Evolutionary conservation across 2,888 invertebrate genomes (phyloP), one percentile per base, ranked within the genome.

Genomic region (Dryomyza anilis): DNA sequence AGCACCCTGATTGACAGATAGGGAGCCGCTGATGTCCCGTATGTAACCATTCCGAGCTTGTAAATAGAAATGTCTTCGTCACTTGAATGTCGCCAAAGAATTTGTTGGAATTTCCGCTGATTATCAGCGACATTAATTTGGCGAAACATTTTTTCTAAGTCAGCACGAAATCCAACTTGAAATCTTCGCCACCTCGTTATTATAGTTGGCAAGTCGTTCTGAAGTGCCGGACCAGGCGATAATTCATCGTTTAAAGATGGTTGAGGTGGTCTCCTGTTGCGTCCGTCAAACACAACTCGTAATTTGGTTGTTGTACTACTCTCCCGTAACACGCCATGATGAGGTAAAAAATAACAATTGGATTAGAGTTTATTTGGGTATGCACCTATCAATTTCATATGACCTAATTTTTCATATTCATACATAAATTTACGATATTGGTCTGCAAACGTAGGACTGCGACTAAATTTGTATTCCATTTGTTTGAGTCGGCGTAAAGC

Each of bases 61-160:
- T 64, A 67, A 43, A 65, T 58, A 4, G 16, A 53, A n/a, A 67
- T 64, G 7, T 56, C 16, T 5, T 63, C 36, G 8, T 43, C 57
- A 3, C 16, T 4, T 10, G 55, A 12, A 21, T 45, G 43, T 48
- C 66, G 25, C 67, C 65, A 67, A n/a, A 69, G 29, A 43, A 69
- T 66, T 52, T 57, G 64, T 36, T 67, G 69, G 36, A 50, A 67
- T 23, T 61, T 59, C n/a, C 66, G 69, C 3, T 68, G 67, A 6
- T 59, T 45, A 27, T 58, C 30, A 16, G 25, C 16, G 7, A 67
- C 61, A 10, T 25, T 36, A 19, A 70, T 69, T 25, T 69, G 67
- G 0, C 68, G 39, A 33, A 69, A 71, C 66, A 71, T 71, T 48
- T 69, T 67, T 14, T 66, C 65, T 2, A 71, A 25, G 53, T 71